phyloP scores from a whole-genome alignment of 2,888 invertebrate species.

The Phasia obesa region DNA sequence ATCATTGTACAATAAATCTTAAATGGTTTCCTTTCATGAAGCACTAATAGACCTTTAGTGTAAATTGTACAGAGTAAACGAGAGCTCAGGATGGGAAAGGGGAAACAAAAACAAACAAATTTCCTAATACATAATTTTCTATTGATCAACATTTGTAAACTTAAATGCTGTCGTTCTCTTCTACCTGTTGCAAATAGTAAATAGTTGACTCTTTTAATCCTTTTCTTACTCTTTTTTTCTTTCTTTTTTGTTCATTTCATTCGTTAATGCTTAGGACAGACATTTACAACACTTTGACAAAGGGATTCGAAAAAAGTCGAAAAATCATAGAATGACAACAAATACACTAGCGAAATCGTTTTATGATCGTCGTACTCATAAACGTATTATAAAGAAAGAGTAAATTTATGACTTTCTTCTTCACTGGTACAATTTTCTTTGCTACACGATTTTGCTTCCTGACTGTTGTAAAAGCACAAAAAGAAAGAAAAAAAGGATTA shows the following conservation, averaged over 20 bases:
- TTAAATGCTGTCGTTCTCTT: constrained; percentile 22
- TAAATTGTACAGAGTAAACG: background rate
- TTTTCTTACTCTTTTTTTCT: constrained; percentile 25
- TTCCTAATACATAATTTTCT: constrained; percentile 57
- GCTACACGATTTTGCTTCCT: constrained; percentile 71
- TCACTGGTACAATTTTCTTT: background rate
- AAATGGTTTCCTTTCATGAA: constrained; percentile 75
- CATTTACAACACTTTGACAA: constrained; percentile 63
- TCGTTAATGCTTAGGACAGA: background rate
- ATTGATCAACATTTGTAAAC: constrained; percentile 75
- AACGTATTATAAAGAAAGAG: constrained; percentile 56
- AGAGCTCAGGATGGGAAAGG: constrained; percentile 17
- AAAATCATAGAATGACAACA: constrained; percentile 76
- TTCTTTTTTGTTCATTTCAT: too few species aligned
- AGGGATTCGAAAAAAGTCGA: constrained; percentile 51
- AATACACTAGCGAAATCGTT: constrained; percentile 68
- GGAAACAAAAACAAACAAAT: constrained; percentile 4
- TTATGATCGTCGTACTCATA: constrained; percentile 64
- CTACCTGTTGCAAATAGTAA: constrained; percentile 71
- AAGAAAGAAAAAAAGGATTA: constrained; percentile 77
- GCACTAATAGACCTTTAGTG: constrained; percentile 74
- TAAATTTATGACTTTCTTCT: constrained; percentile 72
- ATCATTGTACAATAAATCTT: constrained; percentile 6
- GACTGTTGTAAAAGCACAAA: constrained; percentile 56
- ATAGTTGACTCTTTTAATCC: constrained; percentile 59